Percentiles rank a stretch among this genome's conserved stretches.
Conservation (phyloP, 1,140 invertebrate genomes). For the Drosophila pallidifrons region DNA sequence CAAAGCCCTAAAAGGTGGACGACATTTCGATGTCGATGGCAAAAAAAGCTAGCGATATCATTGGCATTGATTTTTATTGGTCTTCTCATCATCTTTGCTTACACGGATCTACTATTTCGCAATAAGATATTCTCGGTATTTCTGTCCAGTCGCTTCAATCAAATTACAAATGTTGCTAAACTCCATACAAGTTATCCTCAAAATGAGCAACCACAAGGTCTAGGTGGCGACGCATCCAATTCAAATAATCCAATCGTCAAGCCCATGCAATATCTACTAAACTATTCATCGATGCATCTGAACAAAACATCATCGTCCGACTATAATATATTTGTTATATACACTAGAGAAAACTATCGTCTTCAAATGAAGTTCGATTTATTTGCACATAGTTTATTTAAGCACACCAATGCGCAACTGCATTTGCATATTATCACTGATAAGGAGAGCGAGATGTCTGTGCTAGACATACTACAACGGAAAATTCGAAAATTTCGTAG, state of each 20-base stretch:
- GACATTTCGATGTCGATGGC: constrained; percentile 67
- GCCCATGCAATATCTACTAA: constrained; percentile 63
- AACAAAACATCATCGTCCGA: constrained; percentile 58
- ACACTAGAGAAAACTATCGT: constrained; percentile 85
- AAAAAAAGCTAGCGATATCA: constrained; percentile 66
- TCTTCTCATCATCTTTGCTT: constrained; percentile 72
- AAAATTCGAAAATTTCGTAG: constrained; percentile 85
- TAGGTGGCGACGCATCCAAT: neutral
- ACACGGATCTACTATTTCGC: constrained; percentile 68
- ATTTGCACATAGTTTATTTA: constrained; percentile 87
- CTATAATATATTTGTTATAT: constrained; percentile 82
- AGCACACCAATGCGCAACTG: constrained; percentile 85
- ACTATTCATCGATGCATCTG: constrained; percentile 61
- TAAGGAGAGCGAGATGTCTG: constrained; percentile 87
- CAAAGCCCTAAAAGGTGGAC: constrained; percentile 59
- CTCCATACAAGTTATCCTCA: constrained; percentile 46
- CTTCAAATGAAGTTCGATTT: constrained; percentile 87
- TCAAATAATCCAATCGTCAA: constrained; percentile 48
- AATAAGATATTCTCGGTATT: constrained; percentile 69
- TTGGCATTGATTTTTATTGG: constrained; percentile 69
- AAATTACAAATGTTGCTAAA: constrained; percentile 48
- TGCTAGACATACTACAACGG: constrained; percentile 86
- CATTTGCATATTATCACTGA: constrained; percentile 90
- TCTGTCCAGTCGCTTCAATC: constrained; percentile 58
- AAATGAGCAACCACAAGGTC: constrained; percentile 30